These are phyloP conservation scores for Tachina lurida DNA, from an alignment of 2,888 invertebrate species.

Conservation along the genomic window DNA sequence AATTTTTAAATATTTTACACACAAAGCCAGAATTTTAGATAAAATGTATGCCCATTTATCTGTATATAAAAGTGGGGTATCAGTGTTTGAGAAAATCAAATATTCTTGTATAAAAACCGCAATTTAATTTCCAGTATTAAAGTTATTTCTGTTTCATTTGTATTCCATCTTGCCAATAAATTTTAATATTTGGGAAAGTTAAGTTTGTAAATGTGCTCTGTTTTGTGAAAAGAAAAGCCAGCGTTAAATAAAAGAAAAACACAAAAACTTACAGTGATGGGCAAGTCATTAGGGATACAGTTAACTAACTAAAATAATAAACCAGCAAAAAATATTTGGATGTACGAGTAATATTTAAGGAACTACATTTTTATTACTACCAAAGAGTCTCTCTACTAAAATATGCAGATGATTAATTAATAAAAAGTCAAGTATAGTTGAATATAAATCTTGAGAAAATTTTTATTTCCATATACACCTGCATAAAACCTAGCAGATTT, in stretches of 20 bases:
- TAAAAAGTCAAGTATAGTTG: too few species aligned
- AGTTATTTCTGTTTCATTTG: constrained; percentile 57
- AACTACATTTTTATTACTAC: too few species aligned
- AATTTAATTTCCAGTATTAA: constrained; percentile 67
- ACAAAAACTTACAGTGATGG: constrained; percentile 4
- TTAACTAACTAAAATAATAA: background rate
- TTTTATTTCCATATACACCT: too few species aligned
- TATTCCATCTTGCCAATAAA: constrained; percentile 44
- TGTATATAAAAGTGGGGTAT: background rate
- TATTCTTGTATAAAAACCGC: constrained; percentile 66
- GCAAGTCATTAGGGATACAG: background rate
- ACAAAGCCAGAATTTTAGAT: background rate
- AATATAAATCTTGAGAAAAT: too few species aligned
- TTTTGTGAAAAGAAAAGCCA: background rate
- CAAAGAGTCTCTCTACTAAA: too few species aligned
- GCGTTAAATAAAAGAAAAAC: background rate
- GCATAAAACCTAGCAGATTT: too few species aligned
- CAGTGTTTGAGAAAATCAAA: constrained; percentile 57
- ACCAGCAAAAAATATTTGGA: too few species aligned
- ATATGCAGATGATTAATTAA: too few species aligned
- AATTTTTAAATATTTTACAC: constrained; percentile 6
- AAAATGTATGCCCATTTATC: too few species aligned
- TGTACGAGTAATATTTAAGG: too few species aligned
- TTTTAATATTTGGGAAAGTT: constrained; percentile 52
- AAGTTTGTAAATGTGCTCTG: constrained; percentile 36